phyloP scores from a whole-genome alignment of 2,797 vertebrate genomes.

The Ispidina picta region DNA sequence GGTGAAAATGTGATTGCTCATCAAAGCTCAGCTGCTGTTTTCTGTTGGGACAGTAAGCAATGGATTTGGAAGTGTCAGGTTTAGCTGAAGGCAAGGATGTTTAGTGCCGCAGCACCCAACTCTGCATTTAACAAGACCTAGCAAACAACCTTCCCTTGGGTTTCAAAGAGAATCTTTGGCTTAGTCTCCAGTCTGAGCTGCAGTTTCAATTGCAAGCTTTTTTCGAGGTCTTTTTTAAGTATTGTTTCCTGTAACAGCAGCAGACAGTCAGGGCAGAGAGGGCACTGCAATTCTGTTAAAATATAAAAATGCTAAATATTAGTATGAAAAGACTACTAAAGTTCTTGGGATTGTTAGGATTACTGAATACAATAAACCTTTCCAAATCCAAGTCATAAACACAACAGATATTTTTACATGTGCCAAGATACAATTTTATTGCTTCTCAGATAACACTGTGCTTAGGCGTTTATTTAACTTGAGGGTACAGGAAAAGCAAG shows the following conservation, averaged over 20 bases:
- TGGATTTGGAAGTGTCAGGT: slow-evolving; percentile 33
- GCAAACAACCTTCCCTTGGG: slow-evolving; percentile 57
- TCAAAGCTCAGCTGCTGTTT: slow-evolving; percentile 22
- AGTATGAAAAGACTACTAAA: neutral
- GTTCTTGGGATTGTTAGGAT: neutral
- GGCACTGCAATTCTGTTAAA: neutral
- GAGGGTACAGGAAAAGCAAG: slow-evolving; percentile 11
- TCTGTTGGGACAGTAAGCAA: neutral
- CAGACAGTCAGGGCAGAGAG: neutral
- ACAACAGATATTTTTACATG: neutral
- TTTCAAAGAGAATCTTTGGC: slow-evolving; percentile 27
- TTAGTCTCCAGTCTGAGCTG: neutral
- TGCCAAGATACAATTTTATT: slow-evolving; percentile 52
- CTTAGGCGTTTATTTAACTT: slow-evolving; percentile 31
- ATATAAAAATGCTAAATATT: neutral
- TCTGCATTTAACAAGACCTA: slow-evolving; percentile 48
- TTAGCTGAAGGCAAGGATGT: slow-evolving; percentile 48
- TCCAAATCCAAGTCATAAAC: neutral
- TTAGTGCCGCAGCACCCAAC: slow-evolving; percentile 36
- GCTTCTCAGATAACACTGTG: slow-evolving; percentile 27
- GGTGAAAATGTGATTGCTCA: slow-evolving; percentile 30
- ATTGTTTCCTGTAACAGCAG: slow-evolving; percentile 2
- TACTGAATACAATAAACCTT: neutral
- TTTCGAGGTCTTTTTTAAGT: slow-evolving; percentile 17
- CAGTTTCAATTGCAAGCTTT: neutral